Conservation (phyloP, 1,140 invertebrate genomes). For the Aradophagus sp. region DNA sequence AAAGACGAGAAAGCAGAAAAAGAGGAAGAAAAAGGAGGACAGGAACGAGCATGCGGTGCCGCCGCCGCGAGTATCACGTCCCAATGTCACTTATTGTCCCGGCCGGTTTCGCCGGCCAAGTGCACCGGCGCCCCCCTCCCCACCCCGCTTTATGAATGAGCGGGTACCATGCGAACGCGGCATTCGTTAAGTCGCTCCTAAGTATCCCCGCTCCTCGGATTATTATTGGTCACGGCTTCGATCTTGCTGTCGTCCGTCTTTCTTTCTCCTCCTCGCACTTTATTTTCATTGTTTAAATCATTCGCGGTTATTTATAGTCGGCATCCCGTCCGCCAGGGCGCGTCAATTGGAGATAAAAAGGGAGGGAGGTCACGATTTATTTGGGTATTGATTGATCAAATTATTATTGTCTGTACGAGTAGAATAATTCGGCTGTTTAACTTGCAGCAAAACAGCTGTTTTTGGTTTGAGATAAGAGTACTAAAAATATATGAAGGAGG, state of each 20-base stretch:
- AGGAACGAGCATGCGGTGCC: constrained; percentile 53
- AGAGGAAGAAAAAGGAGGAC: constrained; percentile 27
- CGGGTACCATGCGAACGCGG: constrained; percentile 63
- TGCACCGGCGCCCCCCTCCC: constrained; percentile 8
- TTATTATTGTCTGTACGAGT: too few relatives aligned
- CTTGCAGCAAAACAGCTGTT: too few relatives aligned
- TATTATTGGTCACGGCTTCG: constrained; percentile 25
- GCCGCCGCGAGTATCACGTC: constrained; percentile 63
- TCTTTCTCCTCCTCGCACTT: neutral
- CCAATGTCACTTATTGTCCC: constrained; percentile 71
- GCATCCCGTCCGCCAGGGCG: constrained; percentile 2
- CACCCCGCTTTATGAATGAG: constrained; percentile 65
- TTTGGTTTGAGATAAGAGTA: too few relatives aligned
- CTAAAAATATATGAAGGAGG: too few relatives aligned
- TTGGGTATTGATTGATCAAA: too few relatives aligned
- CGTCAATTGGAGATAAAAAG: too few relatives aligned
- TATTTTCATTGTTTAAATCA: constrained; percentile 25
- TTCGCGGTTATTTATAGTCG: constrained; percentile 19
- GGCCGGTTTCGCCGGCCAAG: constrained; percentile 25
- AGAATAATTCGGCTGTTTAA: too few relatives aligned
- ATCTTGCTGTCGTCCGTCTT: constrained; percentile 1
- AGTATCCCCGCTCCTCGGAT: constrained; percentile 60
- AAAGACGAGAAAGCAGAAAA: constrained; percentile 20
- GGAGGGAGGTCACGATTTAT: too few relatives aligned
- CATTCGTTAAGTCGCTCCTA: constrained; percentile 63